These are phyloP conservation scores for Halcyon senegalensis DNA, from an alignment of 2,113 vertebrate species.

Conservation along the genomic window DNA sequence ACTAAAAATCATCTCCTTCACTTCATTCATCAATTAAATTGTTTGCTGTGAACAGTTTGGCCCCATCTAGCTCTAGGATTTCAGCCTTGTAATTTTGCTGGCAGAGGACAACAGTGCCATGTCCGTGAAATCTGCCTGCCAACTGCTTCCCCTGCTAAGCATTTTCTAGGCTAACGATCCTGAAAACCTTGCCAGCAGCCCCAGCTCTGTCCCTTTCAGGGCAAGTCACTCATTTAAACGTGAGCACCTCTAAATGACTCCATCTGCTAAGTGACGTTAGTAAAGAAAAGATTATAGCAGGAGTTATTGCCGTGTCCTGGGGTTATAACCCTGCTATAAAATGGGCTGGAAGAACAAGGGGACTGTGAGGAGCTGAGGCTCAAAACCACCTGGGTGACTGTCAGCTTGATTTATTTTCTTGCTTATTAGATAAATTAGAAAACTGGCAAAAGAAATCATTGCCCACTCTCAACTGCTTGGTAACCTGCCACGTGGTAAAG, in stretches of 20 bases:
- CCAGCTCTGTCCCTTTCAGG: constrained; percentile 57
- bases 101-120: constrained; percentile 11
- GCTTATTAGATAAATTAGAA: constrained; percentile 64
- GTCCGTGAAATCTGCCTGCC: constrained; percentile 63
- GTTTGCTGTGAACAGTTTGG: constrained; percentile 62
- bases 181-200: constrained; percentile 51
- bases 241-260: constrained; percentile 66
- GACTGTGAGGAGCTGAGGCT: not conserved
- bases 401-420: constrained; percentile 69
- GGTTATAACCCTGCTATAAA: constrained; percentile 50
- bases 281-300: constrained; percentile 61
- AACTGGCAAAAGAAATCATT: constrained; percentile 16
- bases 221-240: constrained; percentile 60
- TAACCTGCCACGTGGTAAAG: not conserved
- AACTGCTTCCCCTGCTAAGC: constrained; percentile 68
- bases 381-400: constrained; percentile 58
- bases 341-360: constrained; percentile 41
- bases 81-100: constrained; percentile 70
- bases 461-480: constrained; percentile 13
- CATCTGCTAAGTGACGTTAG: constrained; percentile 67
- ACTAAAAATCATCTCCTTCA: constrained; percentile 25
- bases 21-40: constrained; percentile 69
- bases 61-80: constrained; percentile 53
- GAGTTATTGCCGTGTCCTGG: constrained; percentile 30
- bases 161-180: constrained; percentile 66